phyloP scores from a whole-genome alignment of 2,797 vertebrate species.

The Kryptopterus vitreolus region DNA sequence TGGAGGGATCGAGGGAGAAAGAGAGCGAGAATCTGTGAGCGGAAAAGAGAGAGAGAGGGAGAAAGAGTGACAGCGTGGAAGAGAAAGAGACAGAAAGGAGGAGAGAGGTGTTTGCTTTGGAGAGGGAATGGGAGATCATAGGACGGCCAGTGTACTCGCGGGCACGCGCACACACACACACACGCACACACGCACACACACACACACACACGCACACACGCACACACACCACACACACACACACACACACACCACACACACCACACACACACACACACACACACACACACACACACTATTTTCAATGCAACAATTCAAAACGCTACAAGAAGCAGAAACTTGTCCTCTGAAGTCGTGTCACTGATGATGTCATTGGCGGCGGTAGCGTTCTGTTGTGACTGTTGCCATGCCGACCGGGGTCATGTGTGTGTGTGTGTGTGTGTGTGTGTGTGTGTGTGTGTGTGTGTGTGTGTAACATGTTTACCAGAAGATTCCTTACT shows the following conservation, averaged over 20 bases:
- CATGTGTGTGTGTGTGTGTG: neutral
- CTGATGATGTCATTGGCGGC: constrained; percentile 18
- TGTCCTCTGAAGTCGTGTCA: constrained; percentile 25
- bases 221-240: neutral
- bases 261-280: constrained; percentile 18
- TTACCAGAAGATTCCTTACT: constrained; percentile 6
- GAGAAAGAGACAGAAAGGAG: neutral
- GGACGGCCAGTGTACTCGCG: constrained; percentile 12
- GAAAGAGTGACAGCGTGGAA: neutral
- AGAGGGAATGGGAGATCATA: constrained; percentile 6
- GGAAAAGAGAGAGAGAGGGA: constrained; percentile 5
- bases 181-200: constrained; percentile 11
- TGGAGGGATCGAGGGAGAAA: neutral
- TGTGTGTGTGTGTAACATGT: neutral
- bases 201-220: constrained; percentile 1
- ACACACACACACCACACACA: constrained; percentile 1
- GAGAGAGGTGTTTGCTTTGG: constrained; percentile 25
- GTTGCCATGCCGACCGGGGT: neutral
- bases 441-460: no score
- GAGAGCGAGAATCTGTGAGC: neutral
- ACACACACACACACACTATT: neutral
- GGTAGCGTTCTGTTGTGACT: constrained; percentile 3
- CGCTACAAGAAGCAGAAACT: constrained; percentile 5
- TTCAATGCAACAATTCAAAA: constrained; percentile 10
- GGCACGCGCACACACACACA: no score